phyloP scores from a whole-genome alignment of 2,888 invertebrate genomes.

The Halictus ligatus region DNA sequence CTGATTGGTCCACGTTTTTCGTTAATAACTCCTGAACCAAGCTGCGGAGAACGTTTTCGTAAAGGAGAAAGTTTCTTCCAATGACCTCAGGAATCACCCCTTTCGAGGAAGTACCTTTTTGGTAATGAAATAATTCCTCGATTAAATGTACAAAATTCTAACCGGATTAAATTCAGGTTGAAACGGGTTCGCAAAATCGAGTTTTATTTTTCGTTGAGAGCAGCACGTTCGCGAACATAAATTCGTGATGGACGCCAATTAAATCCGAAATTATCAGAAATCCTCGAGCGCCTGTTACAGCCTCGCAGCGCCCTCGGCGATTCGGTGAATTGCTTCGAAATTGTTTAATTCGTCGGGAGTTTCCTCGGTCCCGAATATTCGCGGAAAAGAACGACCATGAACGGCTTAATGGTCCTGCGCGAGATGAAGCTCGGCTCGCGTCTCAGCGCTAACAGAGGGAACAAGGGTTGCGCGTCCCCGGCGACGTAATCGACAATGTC shows the following conservation, averaged over 20 bases:
- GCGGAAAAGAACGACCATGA: background rate
- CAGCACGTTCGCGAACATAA: background rate
- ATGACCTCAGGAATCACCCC: no score
- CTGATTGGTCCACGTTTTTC: no score
- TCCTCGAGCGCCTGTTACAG: background rate
- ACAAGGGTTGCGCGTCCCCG: background rate
- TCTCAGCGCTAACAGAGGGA: background rate
- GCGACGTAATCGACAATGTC: conserved; percentile 25
- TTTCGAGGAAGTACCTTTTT: no score
- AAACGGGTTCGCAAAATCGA: background rate
- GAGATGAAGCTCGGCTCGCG: background rate
- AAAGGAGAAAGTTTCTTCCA: no score
- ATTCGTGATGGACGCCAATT: background rate
- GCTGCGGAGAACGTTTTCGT: no score
- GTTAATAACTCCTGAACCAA: no score
- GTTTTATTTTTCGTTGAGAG: background rate
- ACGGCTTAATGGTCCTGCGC: background rate
- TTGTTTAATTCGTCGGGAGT: background rate
- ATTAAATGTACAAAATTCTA: no score
- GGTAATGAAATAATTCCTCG: no score
- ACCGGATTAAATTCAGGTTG: no score
- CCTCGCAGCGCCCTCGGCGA: background rate
- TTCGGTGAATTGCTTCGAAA: background rate
- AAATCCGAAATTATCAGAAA: background rate
- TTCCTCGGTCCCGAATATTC: background rate